Conservation (phyloP, 2,797 vertebrate genomes). For the Falco cherrug region DNA sequence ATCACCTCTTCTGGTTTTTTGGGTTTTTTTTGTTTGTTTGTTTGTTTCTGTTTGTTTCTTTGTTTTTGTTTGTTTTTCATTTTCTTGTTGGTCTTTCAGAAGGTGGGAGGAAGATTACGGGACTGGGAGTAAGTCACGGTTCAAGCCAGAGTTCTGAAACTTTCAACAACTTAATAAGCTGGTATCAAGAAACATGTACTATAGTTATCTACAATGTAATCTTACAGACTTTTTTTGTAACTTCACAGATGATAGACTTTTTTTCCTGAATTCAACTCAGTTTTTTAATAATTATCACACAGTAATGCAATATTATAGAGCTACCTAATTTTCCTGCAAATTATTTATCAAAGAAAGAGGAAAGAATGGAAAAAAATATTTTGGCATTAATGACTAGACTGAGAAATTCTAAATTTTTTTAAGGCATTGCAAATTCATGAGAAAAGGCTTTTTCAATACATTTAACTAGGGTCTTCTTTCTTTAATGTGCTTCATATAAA, state of each 20-base stretch:
- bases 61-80: no score
- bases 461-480: neutral
- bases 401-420: neutral
- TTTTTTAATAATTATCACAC: neutral
- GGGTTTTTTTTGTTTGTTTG: no score
- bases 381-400: neutral
- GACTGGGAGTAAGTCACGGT: neutral
- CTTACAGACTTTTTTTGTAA: neutral
- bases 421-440: neutral
- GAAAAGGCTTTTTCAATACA: neutral
- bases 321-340: neutral
- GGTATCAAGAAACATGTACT: neutral
- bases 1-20: no score
- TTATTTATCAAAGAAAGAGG: neutral
- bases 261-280: neutral
- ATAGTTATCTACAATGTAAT: neutral
- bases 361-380: neutral
- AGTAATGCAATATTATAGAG: neutral
- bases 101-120: neutral
- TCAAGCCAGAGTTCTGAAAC: neutral
- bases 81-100: neutral
- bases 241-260: neutral
- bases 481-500: neutral
- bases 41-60: no score
- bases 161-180: neutral